Percentiles rank a stretch among this genome's conserved stretches.
Conservation (phyloP, 2,113 vertebrate species). For the Hemibagrus wyckioides region DNA sequence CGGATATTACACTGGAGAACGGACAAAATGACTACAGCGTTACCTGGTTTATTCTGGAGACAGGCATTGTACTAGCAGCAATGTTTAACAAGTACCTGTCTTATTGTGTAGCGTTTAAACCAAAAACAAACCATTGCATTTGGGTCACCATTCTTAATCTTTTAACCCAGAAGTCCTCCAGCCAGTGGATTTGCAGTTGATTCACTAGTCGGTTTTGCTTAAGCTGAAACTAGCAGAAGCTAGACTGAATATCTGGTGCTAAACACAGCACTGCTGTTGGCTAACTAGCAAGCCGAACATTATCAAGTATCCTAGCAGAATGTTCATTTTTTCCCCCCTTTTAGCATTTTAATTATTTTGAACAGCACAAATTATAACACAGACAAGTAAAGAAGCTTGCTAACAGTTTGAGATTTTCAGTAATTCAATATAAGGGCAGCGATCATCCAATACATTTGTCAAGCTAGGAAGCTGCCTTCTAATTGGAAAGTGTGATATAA, state of each 20-base stretch:
- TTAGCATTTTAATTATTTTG: background rate
- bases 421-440: background rate
- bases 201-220: background rate
- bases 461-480: background rate
- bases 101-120: background rate
- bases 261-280: background rate
- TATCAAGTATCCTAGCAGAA: background rate
- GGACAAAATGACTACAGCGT: background rate
- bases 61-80: background rate
- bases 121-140: background rate
- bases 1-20: background rate
- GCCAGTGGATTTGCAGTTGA: background rate
- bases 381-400: background rate
- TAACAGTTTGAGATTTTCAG: background rate
- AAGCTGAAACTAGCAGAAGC: background rate
- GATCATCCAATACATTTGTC: background rate
- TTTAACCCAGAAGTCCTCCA: background rate
- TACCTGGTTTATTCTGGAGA: background rate
- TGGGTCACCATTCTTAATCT: background rate
- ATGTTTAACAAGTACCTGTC: background rate
- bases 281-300: background rate
- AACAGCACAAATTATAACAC: background rate
- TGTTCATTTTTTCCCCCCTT: background rate
- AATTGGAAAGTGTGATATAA: background rate
- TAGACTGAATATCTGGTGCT: background rate